Conservation (phyloP, 2,113 vertebrate genomes). For the Elaphurus davidianus region DNA sequence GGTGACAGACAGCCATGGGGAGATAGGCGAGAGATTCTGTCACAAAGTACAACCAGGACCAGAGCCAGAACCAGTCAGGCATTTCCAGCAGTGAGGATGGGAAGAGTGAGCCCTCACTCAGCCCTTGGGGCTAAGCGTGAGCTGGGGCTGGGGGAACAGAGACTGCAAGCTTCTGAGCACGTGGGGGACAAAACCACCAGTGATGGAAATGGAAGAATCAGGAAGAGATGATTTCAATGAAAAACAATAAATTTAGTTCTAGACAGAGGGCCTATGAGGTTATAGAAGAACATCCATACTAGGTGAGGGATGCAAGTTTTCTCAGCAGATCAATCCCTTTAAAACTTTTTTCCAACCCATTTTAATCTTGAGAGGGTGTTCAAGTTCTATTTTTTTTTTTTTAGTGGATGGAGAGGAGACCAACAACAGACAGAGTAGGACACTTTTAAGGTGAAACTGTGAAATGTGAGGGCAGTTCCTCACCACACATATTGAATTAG, state of each 20-base stretch:
- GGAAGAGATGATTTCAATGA: too few relatives aligned
- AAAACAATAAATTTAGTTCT: not conserved
- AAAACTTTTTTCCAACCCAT: not conserved
- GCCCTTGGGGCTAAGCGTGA: rapidly evolving
- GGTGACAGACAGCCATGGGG: rapidly evolving
- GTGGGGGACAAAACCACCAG: rapidly evolving
- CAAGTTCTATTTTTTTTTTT: not conserved
- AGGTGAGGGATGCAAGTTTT: rapidly evolving
- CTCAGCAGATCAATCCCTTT: not conserved
- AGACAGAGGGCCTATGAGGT: not conserved
- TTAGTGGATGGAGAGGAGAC: not conserved
- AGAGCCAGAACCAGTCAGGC: rapidly evolving
- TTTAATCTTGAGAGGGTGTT: not conserved
- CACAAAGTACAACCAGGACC: not conserved
- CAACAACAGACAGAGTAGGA: not conserved
- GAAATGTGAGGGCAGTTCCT: not conserved
- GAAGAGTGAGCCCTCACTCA: too few relatives aligned
- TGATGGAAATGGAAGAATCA: not conserved
- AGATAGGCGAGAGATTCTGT: not conserved
- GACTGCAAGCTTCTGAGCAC: too few relatives aligned
- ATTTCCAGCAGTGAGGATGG: not conserved
- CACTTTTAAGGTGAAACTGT: not conserved
- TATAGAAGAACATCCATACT: not conserved
- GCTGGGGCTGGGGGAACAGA: too few relatives aligned
- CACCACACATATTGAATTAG: not conserved